Evolutionary conservation across 2,888 invertebrate species (phyloP).

Genomic region (Chorisops tibialis): DNA sequence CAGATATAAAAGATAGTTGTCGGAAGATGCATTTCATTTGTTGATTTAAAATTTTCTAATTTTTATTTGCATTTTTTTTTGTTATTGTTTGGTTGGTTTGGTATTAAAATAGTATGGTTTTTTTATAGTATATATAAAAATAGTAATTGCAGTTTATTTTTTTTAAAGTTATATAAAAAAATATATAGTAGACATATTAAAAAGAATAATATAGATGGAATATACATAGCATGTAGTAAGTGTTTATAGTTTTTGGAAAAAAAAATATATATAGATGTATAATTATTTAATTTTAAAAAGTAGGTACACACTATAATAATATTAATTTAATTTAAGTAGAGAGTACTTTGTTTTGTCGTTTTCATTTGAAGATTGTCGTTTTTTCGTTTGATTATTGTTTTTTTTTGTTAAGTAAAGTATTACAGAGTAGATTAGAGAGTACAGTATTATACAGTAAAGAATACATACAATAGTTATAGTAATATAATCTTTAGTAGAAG

Average conservation of each 20-base stretch:
- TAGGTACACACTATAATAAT: conserved; percentile 13
- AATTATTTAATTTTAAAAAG: background rate
- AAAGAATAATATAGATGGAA: conserved; percentile 3
- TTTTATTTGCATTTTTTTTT: conserved; percentile 6
- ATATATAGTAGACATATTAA: background rate
- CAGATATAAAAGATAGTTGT: conserved; percentile 33
- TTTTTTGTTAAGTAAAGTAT: background rate
- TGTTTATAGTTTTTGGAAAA: background rate
- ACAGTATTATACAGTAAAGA: background rate
- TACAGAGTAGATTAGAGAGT: background rate
- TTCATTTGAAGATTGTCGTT: background rate
- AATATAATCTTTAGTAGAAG: too few species aligned
- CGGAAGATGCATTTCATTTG: conserved; percentile 38
- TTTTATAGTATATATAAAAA: conserved; percentile 17
- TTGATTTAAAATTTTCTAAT: conserved; percentile 25
- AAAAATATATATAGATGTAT: background rate
- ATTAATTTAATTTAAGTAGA: conserved; percentile 10
- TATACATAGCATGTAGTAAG: background rate
- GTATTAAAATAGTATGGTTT: background rate
- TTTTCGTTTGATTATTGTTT: background rate
- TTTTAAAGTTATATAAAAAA: background rate
- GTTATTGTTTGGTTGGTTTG: background rate
- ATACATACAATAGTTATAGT: background rate
- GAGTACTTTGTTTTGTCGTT: conserved; percentile 1
- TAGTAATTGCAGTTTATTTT: background rate